These are phyloP conservation scores for Columba janthina DNA, from an alignment of 2,113 vertebrate genomes.

Conservation along the genomic window DNA sequence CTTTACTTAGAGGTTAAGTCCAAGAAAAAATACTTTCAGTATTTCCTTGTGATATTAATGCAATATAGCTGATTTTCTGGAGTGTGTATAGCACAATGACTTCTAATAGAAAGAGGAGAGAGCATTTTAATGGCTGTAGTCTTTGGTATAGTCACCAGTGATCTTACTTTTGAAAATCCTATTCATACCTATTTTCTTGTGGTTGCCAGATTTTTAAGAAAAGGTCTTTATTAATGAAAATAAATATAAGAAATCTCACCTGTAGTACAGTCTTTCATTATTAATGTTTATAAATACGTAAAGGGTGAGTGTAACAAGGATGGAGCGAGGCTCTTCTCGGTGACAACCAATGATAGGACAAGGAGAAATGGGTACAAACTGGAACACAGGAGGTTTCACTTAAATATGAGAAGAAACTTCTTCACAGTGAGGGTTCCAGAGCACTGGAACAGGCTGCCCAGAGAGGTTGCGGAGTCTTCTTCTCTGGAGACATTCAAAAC, in stretches of 20 bases:
- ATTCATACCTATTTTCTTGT: neutral
- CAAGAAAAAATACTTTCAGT: neutral
- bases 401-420: too few species aligned
- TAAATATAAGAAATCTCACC: neutral
- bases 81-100: neutral
- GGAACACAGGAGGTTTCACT: too few species aligned
- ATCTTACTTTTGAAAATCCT: neutral
- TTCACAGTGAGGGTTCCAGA: too few species aligned
- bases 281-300: too few species aligned
- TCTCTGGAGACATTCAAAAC: too few species aligned
- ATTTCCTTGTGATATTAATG: neutral
- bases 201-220: neutral
- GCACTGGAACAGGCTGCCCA: too few species aligned
- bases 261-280: rapidly evolving
- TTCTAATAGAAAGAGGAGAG: neutral
- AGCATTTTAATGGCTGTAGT: neutral
- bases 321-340: too few species aligned
- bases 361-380: too few species aligned
- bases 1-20: neutral
- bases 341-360: too few species aligned
- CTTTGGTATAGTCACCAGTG: neutral
- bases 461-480: too few species aligned
- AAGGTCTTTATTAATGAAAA: neutral
- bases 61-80: neutral
- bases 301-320: too few species aligned